phyloP scores from a whole-genome alignment of 2,113 vertebrate species.

The Pogona vitticeps region DNA sequence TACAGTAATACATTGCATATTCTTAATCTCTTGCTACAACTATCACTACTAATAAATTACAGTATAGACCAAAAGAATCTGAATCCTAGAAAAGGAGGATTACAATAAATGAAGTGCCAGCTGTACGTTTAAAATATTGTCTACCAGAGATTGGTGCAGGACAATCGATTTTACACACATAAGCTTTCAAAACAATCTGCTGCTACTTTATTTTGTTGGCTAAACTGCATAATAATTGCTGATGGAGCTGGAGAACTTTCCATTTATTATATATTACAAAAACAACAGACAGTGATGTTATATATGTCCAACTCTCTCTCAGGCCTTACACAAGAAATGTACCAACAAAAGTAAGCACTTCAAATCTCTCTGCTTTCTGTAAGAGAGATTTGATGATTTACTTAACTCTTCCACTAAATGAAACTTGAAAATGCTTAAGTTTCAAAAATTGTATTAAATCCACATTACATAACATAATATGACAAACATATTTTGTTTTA shows the following conservation, averaged over 20 bases:
- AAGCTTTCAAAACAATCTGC: not conserved
- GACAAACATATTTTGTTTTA: not conserved
- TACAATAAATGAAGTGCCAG: slow-evolving; percentile 7
- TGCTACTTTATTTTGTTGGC: not conserved
- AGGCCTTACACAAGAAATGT: not conserved
- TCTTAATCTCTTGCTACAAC: slow-evolving; percentile 8
- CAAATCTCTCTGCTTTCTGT: not conserved
- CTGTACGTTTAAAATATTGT: not conserved
- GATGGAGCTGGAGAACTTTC: not conserved
- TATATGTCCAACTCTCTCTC: not conserved
- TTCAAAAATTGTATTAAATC: not conserved
- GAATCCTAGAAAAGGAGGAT: slow-evolving; percentile 33
- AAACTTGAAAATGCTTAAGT: not conserved
- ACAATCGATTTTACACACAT: not conserved
- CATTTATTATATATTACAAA: not conserved
- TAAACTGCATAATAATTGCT: not conserved
- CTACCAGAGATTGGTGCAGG: not conserved
- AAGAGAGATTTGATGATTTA: not conserved
- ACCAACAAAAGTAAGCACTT: not conserved
- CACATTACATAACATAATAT: not conserved
- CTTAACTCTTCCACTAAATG: not conserved
- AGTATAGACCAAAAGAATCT: not conserved
- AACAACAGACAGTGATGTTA: not conserved
- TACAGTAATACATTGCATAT: not conserved
- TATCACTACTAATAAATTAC: slow-evolving; percentile 34